Base-by-base conservation (phyloP, 2,888 invertebrate genomes). In the Caenorhabditis sp. region DNA sequence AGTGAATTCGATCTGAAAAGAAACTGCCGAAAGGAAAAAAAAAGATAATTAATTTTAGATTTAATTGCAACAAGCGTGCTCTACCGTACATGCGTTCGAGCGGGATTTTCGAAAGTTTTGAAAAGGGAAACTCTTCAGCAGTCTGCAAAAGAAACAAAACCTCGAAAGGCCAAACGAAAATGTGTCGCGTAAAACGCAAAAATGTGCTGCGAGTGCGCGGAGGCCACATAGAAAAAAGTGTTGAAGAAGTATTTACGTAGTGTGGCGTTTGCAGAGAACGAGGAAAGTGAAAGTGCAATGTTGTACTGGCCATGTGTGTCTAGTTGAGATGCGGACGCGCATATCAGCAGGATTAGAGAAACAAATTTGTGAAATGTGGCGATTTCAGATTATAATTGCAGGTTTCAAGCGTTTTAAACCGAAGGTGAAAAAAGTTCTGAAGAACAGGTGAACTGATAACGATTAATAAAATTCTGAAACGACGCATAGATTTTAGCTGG, bases 181-280 rank as follows among this genome's bases (percentile, higher is more conserved):
- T 38, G 38, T 12, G 2, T 49, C 26, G 19, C 24, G 14, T 12
- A 24, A 54, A 22, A 12, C 54, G 16, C n/a, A 19, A 5, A 19
- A 28, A 28, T 64, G 24, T 22, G 5, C 7, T 14, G 28, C 3
- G 38, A 26, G 47, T 47, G 64, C 28, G 61, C 41, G 41, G 41
- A 61, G 61, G 24, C 24, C 24, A 1, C 16, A 61, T 16, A 61
- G 41, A 68, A 68, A n/a, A 51, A 35, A 68, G 51, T 10, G 51
- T 16, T 35, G 66, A 51, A 51, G 51, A 49, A 68, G 49, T 24
- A 49, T 49, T 41, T 61, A 38, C 8, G 31, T 38, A 38, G 38
- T 38, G 38, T 6, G 10, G 38, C 38, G 38, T n/a, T 35, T 31
- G 35, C n/a, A 44, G n/a, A 35, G 51, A 35, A 14, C 3, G 51